Percentiles rank a stretch among this genome's conserved stretches.
These are phyloP conservation scores for Plecturocebus donacophilus DNA, from an alignment of 2,113 vertebrate species.

Conservation along the genomic window DNA sequence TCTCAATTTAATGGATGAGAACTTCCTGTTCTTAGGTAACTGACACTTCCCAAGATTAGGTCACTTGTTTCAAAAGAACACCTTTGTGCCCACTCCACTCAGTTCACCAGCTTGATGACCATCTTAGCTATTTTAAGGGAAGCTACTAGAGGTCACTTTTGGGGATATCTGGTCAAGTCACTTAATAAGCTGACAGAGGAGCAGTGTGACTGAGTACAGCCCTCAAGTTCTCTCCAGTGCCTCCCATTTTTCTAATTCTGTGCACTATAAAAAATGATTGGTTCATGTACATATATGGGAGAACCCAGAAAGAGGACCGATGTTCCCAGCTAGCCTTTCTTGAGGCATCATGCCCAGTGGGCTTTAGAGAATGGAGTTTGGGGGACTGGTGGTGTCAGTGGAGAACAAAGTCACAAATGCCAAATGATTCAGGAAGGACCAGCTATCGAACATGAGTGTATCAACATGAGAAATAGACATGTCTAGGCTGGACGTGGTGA, in stretches of 20 bases:
- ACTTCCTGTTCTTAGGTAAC: slow-evolving; percentile 26
- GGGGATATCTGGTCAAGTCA: background rate
- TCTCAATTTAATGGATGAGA: slow-evolving; percentile 15
- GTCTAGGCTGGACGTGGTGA: background rate
- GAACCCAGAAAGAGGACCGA: background rate
- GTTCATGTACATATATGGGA: background rate
- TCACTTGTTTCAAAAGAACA: slow-evolving; percentile 3
- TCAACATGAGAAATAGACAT: background rate
- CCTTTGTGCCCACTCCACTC: background rate
- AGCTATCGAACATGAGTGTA: background rate
- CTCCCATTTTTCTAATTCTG: background rate
- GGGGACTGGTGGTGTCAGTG: background rate
- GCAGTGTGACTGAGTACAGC: background rate
- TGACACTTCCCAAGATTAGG: background rate
- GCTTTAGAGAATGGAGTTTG: background rate
- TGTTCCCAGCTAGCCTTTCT: background rate
- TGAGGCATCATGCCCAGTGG: background rate
- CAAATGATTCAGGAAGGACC: background rate
- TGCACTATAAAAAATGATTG: background rate
- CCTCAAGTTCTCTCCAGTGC: background rate
- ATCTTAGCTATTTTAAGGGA: background rate
- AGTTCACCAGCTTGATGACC: background rate
- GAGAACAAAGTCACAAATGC: slow-evolving; percentile 19
- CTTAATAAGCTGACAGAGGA: background rate
- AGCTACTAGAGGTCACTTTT: background rate